phyloP scores from a whole-genome alignment of 2,113 vertebrate species.

The Poeciliopsis retropinna region DNA sequence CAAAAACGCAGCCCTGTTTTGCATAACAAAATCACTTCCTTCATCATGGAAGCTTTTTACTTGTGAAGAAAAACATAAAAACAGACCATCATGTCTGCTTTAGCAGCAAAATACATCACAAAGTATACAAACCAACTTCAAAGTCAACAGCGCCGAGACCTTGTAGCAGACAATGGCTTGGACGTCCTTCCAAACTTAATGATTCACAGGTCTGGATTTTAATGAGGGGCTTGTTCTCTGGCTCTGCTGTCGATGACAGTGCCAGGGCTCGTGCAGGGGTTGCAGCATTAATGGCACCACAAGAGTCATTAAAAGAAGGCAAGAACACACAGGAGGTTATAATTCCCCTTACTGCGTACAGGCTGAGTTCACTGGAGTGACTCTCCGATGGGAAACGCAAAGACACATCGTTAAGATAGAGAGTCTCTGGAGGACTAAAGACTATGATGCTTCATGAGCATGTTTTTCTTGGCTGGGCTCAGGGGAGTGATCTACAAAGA shows the following conservation, averaged over 20 bases:
- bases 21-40: neutral
- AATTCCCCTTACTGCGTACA: constrained; percentile 42
- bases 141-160: constrained; percentile 22
- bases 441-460: constrained; percentile 54
- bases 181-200: constrained; percentile 66
- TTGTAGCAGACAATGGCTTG: constrained; percentile 35
- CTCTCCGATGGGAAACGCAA: constrained; percentile 41
- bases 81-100: neutral
- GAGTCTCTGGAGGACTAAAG: constrained; percentile 43
- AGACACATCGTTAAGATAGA: constrained; percentile 56
- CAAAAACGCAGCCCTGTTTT: neutral
- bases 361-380: constrained; percentile 39
- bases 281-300: constrained; percentile 52
- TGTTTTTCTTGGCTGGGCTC: constrained; percentile 66
- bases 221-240: constrained; percentile 72
- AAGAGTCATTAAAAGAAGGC: constrained; percentile 61
- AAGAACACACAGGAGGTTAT: constrained; percentile 52
- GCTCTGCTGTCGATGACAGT: constrained; percentile 42
- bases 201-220: constrained; percentile 66
- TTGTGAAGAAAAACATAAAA: neutral
- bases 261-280: constrained; percentile 56
- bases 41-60: neutral
- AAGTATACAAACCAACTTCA: neutral
- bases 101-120: constrained; percentile 7
- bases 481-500: constrained; percentile 40